Evolutionary conservation across 2,888 invertebrate genomes (phyloP), one percentile per base, ranked within the genome.

Genomic region (Parnassius orleans): DNA sequence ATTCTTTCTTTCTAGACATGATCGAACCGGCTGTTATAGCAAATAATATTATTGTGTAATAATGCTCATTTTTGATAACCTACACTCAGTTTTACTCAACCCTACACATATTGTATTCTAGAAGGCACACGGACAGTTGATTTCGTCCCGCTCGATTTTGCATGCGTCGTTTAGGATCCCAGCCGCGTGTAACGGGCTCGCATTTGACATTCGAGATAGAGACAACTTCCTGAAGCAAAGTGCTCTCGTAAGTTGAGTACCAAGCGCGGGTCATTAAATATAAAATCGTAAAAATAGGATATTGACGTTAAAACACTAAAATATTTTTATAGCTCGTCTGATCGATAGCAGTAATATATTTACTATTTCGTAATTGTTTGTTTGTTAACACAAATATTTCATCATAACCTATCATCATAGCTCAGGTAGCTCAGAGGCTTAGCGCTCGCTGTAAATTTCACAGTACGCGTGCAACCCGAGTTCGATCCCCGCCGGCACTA

Each of bases 171-270:
- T 61, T 57, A 41, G 46, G 61, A 57, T 48, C 12, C 61, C 33
- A 46, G 50, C 42, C 44, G 12, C 51, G 33, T 24, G 55, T 61
- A 61, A 57, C 52, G 61, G 56, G 33, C 55, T 52, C 44, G 48
- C 46, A 44, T 61, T 61, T 61, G 60, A 61, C 55, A 61, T 61
- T 46, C 46, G 52, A 44, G 33, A 46, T 46, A 51, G 46, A 48
- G 42, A 59, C 42, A 46, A 54, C 61, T 55, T 61, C 61, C 52
- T 52, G 52, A 52, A 52, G 14, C 61, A 15, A 54, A 12, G 19
- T 42, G 11, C 33, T 41, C 47, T 12, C 60, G 15, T 53, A n/a
- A 53, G 14, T 12, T 53, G 53, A 47, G 48, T 42, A 42, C 48
- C 47, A 15, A 42, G 42, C 53, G 41, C 43, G 11, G 11, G 12